A percentile compares a stretch with the other conserved stretches of the same genome.
These are phyloP conservation scores for Tetraneura akinire DNA, from an alignment of 1,140 invertebrate genomes.

Conservation along the genomic window DNA sequence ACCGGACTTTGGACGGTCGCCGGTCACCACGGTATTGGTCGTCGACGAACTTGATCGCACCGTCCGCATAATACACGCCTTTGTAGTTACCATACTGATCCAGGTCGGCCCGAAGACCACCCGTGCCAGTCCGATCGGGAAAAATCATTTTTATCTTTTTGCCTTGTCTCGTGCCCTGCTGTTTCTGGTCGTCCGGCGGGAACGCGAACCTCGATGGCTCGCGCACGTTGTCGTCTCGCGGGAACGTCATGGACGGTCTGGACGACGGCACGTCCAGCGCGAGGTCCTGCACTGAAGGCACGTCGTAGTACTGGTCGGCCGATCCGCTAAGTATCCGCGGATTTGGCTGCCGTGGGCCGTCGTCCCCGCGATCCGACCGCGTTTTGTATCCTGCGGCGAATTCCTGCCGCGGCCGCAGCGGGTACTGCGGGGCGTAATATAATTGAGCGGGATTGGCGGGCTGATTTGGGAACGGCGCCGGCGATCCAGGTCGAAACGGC, in stretches of 20 bases:
- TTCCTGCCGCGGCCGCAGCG: neutral
- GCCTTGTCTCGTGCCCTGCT: neutral
- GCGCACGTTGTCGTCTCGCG: neutral
- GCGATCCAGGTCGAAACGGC: neutral
- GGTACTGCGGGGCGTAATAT: constrained; percentile 1
- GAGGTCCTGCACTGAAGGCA: constrained; percentile 10
- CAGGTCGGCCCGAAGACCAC: constrained; percentile 54
- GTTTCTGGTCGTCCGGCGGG: neutral
- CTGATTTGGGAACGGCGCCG: too few species aligned
- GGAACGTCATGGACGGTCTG: neutral
- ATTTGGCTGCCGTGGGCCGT: too few species aligned
- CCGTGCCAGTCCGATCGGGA: constrained; percentile 56
- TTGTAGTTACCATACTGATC: constrained; percentile 53
- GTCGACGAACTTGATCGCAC: constrained; percentile 16
- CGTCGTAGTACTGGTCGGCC: constrained; percentile 1
- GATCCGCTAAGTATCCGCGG: constrained; percentile 12
- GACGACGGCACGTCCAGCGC: neutral
- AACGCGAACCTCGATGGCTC: neutral
- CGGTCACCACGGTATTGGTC: neutral
- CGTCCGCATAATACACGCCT: constrained; percentile 29
- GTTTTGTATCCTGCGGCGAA: neutral
- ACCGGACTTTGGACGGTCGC: neutral
- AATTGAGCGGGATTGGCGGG: neutral
- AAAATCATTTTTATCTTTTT: constrained; percentile 54
- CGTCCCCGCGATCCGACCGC: neutral